Base-by-base conservation (phyloP, 2,113 vertebrate genomes). In the Urocitellus parryii region DNA sequence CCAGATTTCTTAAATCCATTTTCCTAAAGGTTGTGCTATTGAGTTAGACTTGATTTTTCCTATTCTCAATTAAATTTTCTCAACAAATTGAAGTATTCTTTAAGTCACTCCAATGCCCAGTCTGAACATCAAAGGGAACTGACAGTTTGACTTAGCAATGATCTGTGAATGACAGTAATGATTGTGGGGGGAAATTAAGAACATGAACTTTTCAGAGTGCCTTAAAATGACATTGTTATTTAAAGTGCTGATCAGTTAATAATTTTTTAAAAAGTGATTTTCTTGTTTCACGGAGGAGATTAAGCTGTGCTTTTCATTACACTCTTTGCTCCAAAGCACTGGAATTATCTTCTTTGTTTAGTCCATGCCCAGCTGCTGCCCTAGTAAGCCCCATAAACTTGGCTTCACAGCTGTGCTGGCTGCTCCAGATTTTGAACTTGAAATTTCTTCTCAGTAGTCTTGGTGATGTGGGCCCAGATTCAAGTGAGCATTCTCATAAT, bases 191-290 rank as follows among this genome's bases (percentile, higher is more conserved):
- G 88, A 95, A 84, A 81, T 81, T 56, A 96, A 73, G 92, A 95
- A 68, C 32, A 34, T 90, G 74, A 70, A 91, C 45, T 89, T 96
- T 93, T 77, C 32, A 65, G 70, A 93, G 32, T n/a, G 53, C 37
- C 80, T 97, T 91, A 32, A 89, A 98, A 95, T 95, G 76, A 79
- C 95, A 97, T 95, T 87, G 67, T n/a, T 9, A 10, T 48, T 92
- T 77, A 8, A 97, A 97, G 51, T 72, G 45, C 73, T 97, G 70
- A 78, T 97, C 87, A 80, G 14, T 37, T 53, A 74, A 56, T 80
- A 92, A 39, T 0, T 2, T 86, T 85, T 42, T 1, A 0, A 0
- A 0, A 93, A 95, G 95, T 93, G 53, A 37, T 95, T 95, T 79
- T 81, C 45, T 63, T 96, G n/a, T 32, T 90, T 51, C n/a, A n/a